Base-by-base conservation (phyloP, 2,113 vertebrate genomes). In the Stictonetta naevosa region DNA sequence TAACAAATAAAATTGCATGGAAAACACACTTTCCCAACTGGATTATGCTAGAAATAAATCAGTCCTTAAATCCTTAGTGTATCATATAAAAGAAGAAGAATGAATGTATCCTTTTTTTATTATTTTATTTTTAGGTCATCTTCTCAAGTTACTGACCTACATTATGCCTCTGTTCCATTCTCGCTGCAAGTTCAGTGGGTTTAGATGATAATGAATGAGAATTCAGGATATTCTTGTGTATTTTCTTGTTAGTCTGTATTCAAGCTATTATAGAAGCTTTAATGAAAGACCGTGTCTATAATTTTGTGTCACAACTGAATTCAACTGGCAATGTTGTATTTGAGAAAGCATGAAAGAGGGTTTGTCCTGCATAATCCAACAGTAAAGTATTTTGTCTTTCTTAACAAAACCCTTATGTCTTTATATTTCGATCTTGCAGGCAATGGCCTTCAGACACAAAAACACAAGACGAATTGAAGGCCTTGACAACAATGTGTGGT, bases 401-500 rank as follows among this genome's bases (percentile, higher is more conserved):
- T 76, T 80, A 95, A 91, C 95, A 97, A 96, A 92, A 42, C 20
- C 20, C 28, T 83, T 96, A 90, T 83, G 66, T 95, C 50, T 91
- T 10, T 92, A 7, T 93, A 38, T 95, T 97, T 97, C 79, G 92
- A 59, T 97, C 48, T 98, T 97, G 36, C 95, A 97, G 94, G 98
- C 98, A 98, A 97, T 98, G 90, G 97, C 98, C 83, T 96, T 93
- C 38, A 98, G 97, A 91, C 99, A 99, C 92, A 98, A 97, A 92
- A 98, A 99, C 74, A 75, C 99, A 76, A 99, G 98, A 97, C 98
- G 99, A 95, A 99, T 99, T 38, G 98, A 99, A 96, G 99, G 99
- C 48, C 98, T 99, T 90, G 99, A 99, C 90, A 98, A 98, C 93
- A 99, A 99, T 72, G 86, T 99, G 2, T 99, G 99, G 99, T 99